phyloP scores from a whole-genome alignment of 2,888 invertebrate species.

The Oasisia sp. region DNA sequence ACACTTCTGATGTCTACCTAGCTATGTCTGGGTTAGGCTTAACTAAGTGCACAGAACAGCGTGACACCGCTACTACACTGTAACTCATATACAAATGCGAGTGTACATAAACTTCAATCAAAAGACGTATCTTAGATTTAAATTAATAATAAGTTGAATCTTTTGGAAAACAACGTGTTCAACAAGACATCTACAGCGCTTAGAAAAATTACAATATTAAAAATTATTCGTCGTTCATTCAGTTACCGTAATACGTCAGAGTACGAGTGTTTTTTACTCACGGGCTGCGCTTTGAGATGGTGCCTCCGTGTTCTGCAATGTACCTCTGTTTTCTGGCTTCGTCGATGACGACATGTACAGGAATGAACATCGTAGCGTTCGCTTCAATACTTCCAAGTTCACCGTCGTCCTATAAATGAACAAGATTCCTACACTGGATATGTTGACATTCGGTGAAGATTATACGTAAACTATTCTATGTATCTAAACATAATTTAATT shows the following conservation, averaged over 20 bases:
- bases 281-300: neutral
- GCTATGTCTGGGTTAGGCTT: neutral
- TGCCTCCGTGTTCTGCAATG: neutral
- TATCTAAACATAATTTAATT: too few species aligned
- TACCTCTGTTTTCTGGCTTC: neutral
- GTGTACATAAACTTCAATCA: neutral
- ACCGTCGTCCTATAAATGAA: neutral
- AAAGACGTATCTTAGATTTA: too few species aligned
- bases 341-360: neutral
- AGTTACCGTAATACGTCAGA: neutral
- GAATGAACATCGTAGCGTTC: neutral
- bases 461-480: neutral
- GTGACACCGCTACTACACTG: too few species aligned
- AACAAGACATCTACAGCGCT: neutral
- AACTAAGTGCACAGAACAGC: neutral
- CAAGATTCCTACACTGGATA: neutral
- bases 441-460: neutral
- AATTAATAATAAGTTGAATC: neutral
- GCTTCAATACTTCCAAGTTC: slow-evolving; percentile 17
- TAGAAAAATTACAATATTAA: neutral
- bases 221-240: neutral
- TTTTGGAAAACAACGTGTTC: neutral
- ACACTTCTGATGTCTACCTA: neutral
- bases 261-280: neutral
- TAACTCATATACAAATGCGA: too few species aligned